Evolutionary conservation across 2,888 invertebrate species (phyloP), one percentile per base, ranked within the genome.

Genomic region (Erynnis tages): DNA sequence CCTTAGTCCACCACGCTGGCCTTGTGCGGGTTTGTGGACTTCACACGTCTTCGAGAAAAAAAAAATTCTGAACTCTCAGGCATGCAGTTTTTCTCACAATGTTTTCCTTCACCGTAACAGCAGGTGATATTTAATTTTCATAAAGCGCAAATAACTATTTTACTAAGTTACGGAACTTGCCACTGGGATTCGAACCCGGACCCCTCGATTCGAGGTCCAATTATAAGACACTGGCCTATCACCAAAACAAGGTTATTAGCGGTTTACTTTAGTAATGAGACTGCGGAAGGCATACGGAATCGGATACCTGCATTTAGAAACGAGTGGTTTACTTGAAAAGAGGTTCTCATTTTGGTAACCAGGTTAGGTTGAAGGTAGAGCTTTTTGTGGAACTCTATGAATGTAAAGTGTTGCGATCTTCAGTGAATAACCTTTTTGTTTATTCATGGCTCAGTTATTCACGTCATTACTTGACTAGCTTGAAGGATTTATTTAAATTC

Each of bases 221-320:
- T n/a, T n/a, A n/a, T n/a, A n/a, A n/a, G n/a, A n/a, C n/a, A n/a
- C n/a, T n/a, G n/a, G n/a, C n/a, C n/a, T n/a, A n/a, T n/a, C n/a
- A n/a, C n/a, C n/a, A n/a, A n/a, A n/a, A n/a, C n/a, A n/a, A 29
- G 38, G 38, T 38, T 48, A 48, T 48, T 48, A 48, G 38, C 30
- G 30, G 38, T 38, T 48, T 40, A 48, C 48, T 48, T 32, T 40
- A 38, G 38, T 48, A 48, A 48, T 40, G 38, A 48, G 38, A 35
- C 16, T 19, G 35, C 17, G 35, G 17, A 40, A 30, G 21, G 16
- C 21, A 40, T 30, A 30, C 30, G 40, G 17, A 29, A 40, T 16
- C n/a, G 10, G 47, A 47, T 46, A 21, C 10, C 30, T 48, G 30
- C 30, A 40, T 48, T 48, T 48, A 30, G 30, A 48, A 38, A 30